Conservation (phyloP, 2,888 invertebrate species). For the Cynaeus angustus region DNA sequence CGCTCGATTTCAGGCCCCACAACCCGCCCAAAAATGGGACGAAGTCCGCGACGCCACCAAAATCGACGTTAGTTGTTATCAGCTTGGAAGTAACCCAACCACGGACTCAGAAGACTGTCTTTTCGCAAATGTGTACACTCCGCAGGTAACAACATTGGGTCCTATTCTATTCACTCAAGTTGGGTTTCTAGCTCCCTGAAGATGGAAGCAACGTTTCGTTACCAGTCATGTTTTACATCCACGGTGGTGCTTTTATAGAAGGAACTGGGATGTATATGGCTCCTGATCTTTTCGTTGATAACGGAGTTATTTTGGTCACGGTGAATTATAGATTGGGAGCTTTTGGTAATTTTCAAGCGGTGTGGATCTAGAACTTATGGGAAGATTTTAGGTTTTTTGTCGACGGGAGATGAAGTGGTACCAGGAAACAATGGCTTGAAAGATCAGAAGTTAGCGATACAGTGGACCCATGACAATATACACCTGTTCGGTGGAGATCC, state of each 20-base stretch:
- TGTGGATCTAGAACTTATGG: too few relatives aligned
- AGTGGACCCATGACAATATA: slow-evolving; percentile 81
- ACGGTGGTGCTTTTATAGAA: slow-evolving; percentile 18
- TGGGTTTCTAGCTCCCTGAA: not conserved
- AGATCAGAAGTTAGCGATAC: slow-evolving; percentile 81
- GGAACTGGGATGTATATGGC: not conserved
- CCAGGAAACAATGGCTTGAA: slow-evolving; percentile 84
- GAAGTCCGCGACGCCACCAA: slow-evolving; percentile 1
- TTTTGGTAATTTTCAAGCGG: slow-evolving; percentile 75
- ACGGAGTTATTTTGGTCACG: slow-evolving; percentile 79
- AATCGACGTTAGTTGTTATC: slow-evolving; percentile 2
- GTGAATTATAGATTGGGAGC: slow-evolving; percentile 82
- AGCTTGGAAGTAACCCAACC: not conserved
- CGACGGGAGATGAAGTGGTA: slow-evolving; percentile 79
- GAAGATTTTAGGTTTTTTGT: slow-evolving; percentile 77
- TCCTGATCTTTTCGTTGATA: slow-evolving; percentile 73
- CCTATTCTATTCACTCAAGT: not conserved
- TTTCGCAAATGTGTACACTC: slow-evolving; percentile 13
- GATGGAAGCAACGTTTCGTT: not conserved
- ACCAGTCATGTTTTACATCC: slow-evolving; percentile 15
- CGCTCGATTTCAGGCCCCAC: slow-evolving; percentile 5
- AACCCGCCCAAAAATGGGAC: not conserved
- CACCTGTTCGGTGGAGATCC: slow-evolving; percentile 82
- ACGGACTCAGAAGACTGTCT: slow-evolving; percentile 21
- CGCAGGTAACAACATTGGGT: not conserved